phyloP scores from a whole-genome alignment of 2,113 vertebrate species.

The Charina bottae region DNA sequence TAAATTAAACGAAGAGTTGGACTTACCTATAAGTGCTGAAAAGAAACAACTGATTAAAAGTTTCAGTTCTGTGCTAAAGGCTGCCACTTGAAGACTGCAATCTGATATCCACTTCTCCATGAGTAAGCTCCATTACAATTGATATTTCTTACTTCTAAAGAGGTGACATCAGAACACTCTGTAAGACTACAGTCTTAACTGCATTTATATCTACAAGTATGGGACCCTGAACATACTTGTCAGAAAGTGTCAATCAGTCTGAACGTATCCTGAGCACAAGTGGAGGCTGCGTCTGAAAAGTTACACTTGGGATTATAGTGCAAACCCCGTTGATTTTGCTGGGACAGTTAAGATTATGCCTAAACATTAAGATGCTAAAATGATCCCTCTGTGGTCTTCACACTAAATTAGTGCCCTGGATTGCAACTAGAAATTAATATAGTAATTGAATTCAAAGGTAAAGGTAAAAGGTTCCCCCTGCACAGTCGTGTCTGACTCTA shows the following conservation, averaged over 20 bases:
- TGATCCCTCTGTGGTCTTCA: neutral
- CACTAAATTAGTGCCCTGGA: neutral
- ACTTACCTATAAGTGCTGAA: neutral
- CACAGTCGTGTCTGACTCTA: no score
- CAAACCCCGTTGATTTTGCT: neutral
- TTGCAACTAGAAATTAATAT: neutral
- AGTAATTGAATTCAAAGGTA: neutral
- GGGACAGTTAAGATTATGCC: neutral
- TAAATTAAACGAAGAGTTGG: neutral
- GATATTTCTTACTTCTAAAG: neutral
- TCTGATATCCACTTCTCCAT: neutral
- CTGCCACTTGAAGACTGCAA: neutral
- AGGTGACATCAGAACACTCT: neutral
- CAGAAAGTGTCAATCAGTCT: neutral
- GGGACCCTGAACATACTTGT: neutral
- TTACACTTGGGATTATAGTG: neutral
- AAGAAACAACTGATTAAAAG: neutral
- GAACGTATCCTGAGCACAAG: neutral
- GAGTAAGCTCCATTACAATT: neutral
- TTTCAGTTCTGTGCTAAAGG: neutral
- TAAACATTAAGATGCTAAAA: neutral
- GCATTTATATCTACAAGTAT: neutral
- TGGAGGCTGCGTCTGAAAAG: neutral
- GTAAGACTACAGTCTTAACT: neutral
- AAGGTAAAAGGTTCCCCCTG: no score